Base-by-base conservation (phyloP, 2,888 invertebrate genomes). In the Tholera decimalis region DNA sequence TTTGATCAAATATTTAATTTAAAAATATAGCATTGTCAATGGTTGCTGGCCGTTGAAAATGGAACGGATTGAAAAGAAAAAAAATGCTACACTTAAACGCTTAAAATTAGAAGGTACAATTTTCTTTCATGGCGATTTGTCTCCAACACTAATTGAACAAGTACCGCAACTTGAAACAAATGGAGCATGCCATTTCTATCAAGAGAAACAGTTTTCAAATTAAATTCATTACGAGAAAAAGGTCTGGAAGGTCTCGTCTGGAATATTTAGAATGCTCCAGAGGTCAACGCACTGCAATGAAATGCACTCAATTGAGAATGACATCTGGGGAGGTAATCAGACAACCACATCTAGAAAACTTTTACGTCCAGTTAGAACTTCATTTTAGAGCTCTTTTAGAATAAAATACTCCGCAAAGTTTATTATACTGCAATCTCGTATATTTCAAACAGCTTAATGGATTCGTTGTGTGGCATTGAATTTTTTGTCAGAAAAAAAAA, bases 241-340 rank as follows among this genome's bases (percentile, higher is more conserved):
- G n/a, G n/a, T n/a, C n/a, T n/a, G n/a, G n/a, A n/a, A n/a, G n/a
- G n/a, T n/a, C n/a, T n/a, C n/a, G n/a, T 77, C 46, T 58, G 58
- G 47, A 68, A 62, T 60, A 61, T 64, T 46, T 54, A 62, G 46
- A 41, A 44, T 41, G 33, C 49, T 62, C 22, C 22, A 73, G 15
- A 66, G 63, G 70, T 73, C 73, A 50, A 64, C 41, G 73, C 39
- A 63, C 78, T 59, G 24, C 30, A 73, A 24, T 46, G 46, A 37
- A 46, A 60, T 60, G 44, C 46, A 64, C 54, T 65, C 46, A 49
- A 35, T 35, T 39, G 49, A 33, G 46, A 58, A 46, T 64, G 20
- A 46, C 50, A 66, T 59, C 56, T 56, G 53, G 47, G 33, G 59
- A 64, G 43, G 24, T 30, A 64, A 63, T 63, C 56, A 67, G 44